These are phyloP conservation scores for Lapara coniferarum DNA, from an alignment of 2,888 invertebrate genomes.

Conservation along the genomic window DNA sequence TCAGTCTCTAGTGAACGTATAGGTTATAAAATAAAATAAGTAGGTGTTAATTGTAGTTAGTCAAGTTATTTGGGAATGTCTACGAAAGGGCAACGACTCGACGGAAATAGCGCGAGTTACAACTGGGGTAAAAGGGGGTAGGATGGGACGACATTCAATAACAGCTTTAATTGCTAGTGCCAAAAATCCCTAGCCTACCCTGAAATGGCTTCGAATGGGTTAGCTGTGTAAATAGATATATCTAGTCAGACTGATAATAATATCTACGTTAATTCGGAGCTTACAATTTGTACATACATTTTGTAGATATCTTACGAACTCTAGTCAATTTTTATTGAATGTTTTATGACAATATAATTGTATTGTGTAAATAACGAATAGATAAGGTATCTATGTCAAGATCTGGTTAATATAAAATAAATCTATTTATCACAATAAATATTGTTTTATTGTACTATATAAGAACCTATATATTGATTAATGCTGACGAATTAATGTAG, in stretches of 20 bases:
- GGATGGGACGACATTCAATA: background rate
- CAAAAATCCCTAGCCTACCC: background rate
- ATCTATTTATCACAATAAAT: conserved; percentile 59
- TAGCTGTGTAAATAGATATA: conserved; percentile 46
- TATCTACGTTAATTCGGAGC: conserved; percentile 75
- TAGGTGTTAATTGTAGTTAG: conserved; percentile 42
- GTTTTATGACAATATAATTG: conserved; percentile 82
- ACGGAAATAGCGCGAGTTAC: conserved; percentile 14
- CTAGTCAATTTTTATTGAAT: conserved; percentile 81
- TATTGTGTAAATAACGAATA: conserved; percentile 68
- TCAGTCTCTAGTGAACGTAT: conserved; percentile 37
- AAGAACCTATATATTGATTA: background rate
- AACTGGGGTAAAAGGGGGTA: background rate
- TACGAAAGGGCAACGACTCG: background rate
- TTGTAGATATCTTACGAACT: conserved; percentile 73
- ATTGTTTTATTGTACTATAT: background rate
- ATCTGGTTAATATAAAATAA: conserved; percentile 72
- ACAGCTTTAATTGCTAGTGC: background rate
- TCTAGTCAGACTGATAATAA: conserved; percentile 75
- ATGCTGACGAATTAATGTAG: background rate
- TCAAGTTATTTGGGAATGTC: conserved; percentile 11
- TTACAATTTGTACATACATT: conserved; percentile 77
- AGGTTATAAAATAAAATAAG: conserved; percentile 32
- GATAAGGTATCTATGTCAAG: conserved; percentile 61
- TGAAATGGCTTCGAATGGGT: background rate